A percentile compares a stretch with the other conserved stretches of the same genome.
These are phyloP conservation scores for Carterocephalus palaemon DNA, from an alignment of 2,888 invertebrate genomes.

Conservation along the genomic window DNA sequence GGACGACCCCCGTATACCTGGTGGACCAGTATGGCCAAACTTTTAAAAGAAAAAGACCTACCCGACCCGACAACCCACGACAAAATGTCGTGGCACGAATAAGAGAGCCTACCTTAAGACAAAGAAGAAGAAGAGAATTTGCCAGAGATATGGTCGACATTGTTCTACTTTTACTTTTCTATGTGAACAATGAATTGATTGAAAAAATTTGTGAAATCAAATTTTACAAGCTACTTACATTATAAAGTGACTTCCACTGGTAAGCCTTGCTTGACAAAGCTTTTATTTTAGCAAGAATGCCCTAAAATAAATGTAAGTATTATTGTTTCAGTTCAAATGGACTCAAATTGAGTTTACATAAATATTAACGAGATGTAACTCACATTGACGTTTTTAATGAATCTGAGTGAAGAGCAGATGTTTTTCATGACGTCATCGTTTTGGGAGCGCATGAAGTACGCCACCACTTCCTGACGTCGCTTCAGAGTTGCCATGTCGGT, in stretches of 20 bases:
- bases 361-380: constrained; percentile 34
- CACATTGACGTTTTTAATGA: constrained; percentile 81
- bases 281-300: constrained; percentile 81
- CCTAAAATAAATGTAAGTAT: constrained; percentile 53
- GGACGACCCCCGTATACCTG: no score
- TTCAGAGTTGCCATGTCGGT: constrained; percentile 79
- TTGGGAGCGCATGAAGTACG: constrained; percentile 81
- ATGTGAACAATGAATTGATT: no score
- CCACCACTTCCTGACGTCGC: constrained; percentile 83
- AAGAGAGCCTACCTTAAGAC: no score
- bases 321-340: background rate
- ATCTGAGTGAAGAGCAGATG: constrained; percentile 80
- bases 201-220: no score
- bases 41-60: no score
- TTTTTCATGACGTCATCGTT: constrained; percentile 81
- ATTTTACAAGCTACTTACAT: constrained; percentile 66
- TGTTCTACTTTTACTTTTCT: no score
- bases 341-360: no score
- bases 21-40: no score
- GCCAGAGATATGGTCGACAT: no score
- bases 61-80: no score
- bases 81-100: no score
- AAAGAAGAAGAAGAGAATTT: no score
- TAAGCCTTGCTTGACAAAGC: constrained; percentile 80
- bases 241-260: constrained; percentile 85